A percentile compares a stretch with the other conserved stretches of the same genome.
Evolutionary conservation across 2,888 invertebrate species (phyloP).

Genomic region (Drosophila emarginata): DNA sequence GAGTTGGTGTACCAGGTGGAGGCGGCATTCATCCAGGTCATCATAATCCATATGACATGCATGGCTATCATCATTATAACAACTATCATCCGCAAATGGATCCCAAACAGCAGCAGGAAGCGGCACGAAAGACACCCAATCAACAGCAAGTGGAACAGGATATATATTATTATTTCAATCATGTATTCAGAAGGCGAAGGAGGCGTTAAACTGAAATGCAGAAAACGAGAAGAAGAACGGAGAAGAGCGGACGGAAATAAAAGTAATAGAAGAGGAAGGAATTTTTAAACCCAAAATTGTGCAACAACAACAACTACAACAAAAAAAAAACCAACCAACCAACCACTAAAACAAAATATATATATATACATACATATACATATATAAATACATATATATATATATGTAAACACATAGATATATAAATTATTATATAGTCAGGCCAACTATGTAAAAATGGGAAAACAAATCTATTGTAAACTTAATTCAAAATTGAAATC

Average conservation of each 20-base stretch:
- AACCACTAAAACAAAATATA: constrained; percentile 35
- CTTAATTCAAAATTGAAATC: constrained; percentile 17
- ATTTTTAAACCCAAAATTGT: constrained; percentile 27
- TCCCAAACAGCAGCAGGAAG: constrained; percentile 66
- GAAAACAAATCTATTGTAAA: constrained; percentile 33
- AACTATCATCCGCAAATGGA: constrained; percentile 71
- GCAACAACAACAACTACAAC: constrained; percentile 16
- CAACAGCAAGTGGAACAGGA: constrained; percentile 78
- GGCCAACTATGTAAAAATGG: constrained; percentile 32
- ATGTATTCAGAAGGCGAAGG: constrained; percentile 66
- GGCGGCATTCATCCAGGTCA: constrained; percentile 54
- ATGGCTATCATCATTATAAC: constrained; percentile 68
- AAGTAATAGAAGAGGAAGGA: background rate
- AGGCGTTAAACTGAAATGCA: background rate
- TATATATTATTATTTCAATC: constrained; percentile 80
- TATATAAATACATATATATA: constrained; percentile 23
- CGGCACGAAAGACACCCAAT: constrained; percentile 64
- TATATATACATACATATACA: too few relatives aligned
- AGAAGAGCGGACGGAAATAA: background rate
- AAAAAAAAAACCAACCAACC: constrained; percentile 28
- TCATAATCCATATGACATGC: constrained; percentile 64
- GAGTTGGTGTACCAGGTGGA: constrained; percentile 22
- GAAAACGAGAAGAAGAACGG: too few relatives aligned
- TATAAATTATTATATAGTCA: constrained; percentile 26
- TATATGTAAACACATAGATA: constrained; percentile 24